Evolutionary conservation across 2,888 invertebrate genomes (phyloP), one percentile per base, ranked within the genome.

Genomic region (Apodemia zela): DNA sequence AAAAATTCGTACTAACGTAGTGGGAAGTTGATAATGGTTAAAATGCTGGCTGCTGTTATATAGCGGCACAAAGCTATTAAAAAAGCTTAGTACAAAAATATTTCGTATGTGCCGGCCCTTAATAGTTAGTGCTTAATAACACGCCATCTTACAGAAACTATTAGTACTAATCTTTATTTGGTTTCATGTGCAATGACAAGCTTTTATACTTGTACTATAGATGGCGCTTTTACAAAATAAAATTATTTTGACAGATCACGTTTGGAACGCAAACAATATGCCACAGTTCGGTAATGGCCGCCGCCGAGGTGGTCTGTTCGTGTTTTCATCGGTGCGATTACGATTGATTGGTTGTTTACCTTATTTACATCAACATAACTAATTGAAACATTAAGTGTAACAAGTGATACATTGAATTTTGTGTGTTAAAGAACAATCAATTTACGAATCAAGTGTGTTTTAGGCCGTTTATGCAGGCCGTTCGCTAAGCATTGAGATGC

Each of bases 261-360:
- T 67, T 75, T 68, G 65, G 70, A 72, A 80, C 84, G 72, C 70
- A 67, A 66, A 71, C 69, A 66, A 71, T 70, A 74, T 68, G 72
- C 73, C 77, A 89, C 74, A 91, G 91, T 92, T 83, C 81, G 87
- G 89, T 89, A 91, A 92, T 92, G 92, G 91, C 91, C 80, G 90
- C 90, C 85, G 76, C 69, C 77, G 81, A 73, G 84, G 88, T 85
- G 85, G 89, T 81, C 78, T 79, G 78, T 68, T 82, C 66, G 71
- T 68, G 74, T 72, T 69, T 70, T 69, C 73, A 71, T 78, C 72
- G 74, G 69, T 75, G 66, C 69, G 66, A 71, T 70, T 71, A 76
- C 75, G 76, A 81, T 81, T 81, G 76, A 84, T 82, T 80, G 76
- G 80, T 87, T 90, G 89, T 89, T 91, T 89, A 91, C 89, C 80